Conservation (phyloP, 53 echinoderm and acorn worm species). For the Astropecten irregularis region DNA sequence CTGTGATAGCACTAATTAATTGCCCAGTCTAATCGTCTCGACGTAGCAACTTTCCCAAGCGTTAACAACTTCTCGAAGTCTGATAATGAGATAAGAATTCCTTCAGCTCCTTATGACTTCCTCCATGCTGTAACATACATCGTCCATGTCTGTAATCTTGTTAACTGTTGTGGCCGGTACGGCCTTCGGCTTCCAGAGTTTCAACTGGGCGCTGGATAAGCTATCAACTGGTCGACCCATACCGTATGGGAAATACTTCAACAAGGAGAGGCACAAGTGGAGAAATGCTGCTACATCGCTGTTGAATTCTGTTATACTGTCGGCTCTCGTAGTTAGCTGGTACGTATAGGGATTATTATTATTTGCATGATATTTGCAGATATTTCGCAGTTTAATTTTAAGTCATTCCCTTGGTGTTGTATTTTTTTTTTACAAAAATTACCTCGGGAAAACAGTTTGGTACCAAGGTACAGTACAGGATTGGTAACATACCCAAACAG, state of each 20-base stretch:
- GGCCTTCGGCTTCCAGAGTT: conserved; percentile 53
- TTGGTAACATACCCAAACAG: too few relatives aligned
- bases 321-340: conserved; percentile 51
- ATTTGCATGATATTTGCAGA: not conserved
- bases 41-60: too few relatives aligned
- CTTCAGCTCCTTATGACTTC: too few relatives aligned
- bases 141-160: not conserved
- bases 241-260: conserved; percentile 62
- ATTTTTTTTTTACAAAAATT: too few relatives aligned
- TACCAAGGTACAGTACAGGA: not conserved
- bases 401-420: too few relatives aligned
- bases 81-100: too few relatives aligned
- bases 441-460: not conserved
- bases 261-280: conserved; percentile 64
- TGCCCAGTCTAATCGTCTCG: too few relatives aligned
- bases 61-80: too few relatives aligned
- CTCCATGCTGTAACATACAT: too few relatives aligned
- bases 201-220: conserved; percentile 59
- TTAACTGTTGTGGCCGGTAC: not conserved
- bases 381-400: too few relatives aligned
- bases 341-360: conserved; percentile 27
- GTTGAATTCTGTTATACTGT: conserved; percentile 62
- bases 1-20: too few relatives aligned
- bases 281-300: conserved; percentile 64
- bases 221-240: not conserved